Conservation (phyloP, 2,888 invertebrate genomes). For the Latrodectus elegans region DNA sequence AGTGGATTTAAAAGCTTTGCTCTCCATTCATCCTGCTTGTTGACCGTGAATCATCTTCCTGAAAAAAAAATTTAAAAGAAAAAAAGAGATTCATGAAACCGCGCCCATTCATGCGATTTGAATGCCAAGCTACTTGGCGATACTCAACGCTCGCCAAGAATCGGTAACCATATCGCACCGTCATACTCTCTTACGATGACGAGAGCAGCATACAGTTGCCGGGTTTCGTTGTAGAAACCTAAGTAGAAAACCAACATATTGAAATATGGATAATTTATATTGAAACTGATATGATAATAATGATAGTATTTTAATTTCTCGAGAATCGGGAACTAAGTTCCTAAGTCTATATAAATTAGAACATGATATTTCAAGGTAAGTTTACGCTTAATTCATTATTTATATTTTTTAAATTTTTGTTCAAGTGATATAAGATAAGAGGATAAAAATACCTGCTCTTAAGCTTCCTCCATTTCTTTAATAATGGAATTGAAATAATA, state of each 20-base stretch:
- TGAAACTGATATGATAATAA: too few relatives aligned
- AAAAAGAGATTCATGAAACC: conserved; percentile 44
- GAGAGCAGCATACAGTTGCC: conserved; percentile 55
- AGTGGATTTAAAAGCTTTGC: conserved; percentile 7
- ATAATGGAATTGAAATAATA: too few relatives aligned
- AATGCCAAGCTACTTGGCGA: conserved; percentile 31
- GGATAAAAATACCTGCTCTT: not conserved
- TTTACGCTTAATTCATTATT: too few relatives aligned
- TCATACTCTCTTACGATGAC: conserved; percentile 47
- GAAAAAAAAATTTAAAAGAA: not conserved
- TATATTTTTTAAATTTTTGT: too few relatives aligned
- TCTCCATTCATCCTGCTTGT: conserved; percentile 29
- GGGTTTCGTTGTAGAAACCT: conserved; percentile 12
- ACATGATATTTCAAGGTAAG: too few relatives aligned
- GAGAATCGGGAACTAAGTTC: too few relatives aligned
- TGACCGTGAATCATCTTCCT: conserved; percentile 49
- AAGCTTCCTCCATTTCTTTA: too few relatives aligned
- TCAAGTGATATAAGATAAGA: not conserved
- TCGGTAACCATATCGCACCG: conserved; percentile 53
- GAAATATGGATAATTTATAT: not conserved
- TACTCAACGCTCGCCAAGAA: conserved; percentile 14
- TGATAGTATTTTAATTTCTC: too few relatives aligned
- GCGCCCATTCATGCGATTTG: conserved; percentile 38
- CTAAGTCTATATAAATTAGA: too few relatives aligned
- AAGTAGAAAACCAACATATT: not conserved